phyloP scores from a whole-genome alignment of 2,888 invertebrate genomes.

The Drosophila infuscata region DNA sequence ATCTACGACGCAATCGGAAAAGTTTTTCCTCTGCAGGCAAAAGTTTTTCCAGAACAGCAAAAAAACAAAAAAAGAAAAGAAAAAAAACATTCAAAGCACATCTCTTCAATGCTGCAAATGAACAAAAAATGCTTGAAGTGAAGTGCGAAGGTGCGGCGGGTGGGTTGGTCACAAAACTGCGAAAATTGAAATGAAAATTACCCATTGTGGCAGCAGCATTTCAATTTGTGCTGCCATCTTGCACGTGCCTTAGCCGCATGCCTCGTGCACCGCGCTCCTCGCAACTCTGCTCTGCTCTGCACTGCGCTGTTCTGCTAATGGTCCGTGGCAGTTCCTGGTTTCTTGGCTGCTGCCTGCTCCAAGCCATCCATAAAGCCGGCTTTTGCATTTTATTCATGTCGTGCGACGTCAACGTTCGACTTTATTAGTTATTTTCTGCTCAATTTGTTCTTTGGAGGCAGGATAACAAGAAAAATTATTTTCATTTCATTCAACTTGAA shows the following conservation, averaged over 20 bases:
- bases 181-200: constrained; percentile 82
- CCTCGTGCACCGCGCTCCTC: constrained; percentile 25
- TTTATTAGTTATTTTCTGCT: constrained; percentile 84
- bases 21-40: constrained; percentile 50
- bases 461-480: constrained; percentile 82
- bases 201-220: constrained; percentile 76
- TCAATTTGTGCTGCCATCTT: constrained; percentile 71
- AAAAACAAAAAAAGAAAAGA: not conserved
- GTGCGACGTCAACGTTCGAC: constrained; percentile 70
- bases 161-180: constrained; percentile 53
- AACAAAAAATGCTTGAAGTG: constrained; percentile 53
- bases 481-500: constrained; percentile 80
- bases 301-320: constrained; percentile 51
- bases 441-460: constrained; percentile 81
- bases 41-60: constrained; percentile 64
- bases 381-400: constrained; percentile 70
- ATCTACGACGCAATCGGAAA: constrained; percentile 38
- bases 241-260: constrained; percentile 63
- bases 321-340: constrained; percentile 33
- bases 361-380: constrained; percentile 15
- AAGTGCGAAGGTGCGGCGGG: not conserved
- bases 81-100: not conserved
- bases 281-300: not conserved
- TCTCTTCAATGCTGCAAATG: constrained; percentile 58
- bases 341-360: constrained; percentile 23